phyloP scores from a whole-genome alignment of 2,888 invertebrate species.

The Dryadula phaetusa region DNA sequence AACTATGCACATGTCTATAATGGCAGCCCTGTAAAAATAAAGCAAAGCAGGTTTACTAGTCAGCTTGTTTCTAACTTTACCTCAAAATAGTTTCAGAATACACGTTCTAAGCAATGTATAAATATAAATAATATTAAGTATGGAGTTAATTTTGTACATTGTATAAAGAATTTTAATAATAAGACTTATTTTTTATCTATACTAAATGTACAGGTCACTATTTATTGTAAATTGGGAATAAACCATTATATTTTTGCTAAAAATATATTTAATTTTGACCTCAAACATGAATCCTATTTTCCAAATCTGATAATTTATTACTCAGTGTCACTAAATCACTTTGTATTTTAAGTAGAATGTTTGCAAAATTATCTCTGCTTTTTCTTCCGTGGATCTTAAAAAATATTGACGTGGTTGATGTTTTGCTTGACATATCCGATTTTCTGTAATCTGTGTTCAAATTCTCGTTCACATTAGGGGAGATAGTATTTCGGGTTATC shows the following conservation, averaged over 20 bases:
- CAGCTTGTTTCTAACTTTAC: slow-evolving; percentile 21
- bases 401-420: slow-evolving; percentile 64
- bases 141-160: slow-evolving; percentile 14
- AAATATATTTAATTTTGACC: not conserved
- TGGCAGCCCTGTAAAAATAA: slow-evolving; percentile 21
- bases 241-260: slow-evolving; percentile 30
- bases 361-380: slow-evolving; percentile 68
- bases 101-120: slow-evolving; percentile 15
- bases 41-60: slow-evolving; percentile 29
- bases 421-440: slow-evolving; percentile 61
- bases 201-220: slow-evolving; percentile 11
- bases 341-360: slow-evolving; percentile 72
- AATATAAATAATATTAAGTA: slow-evolving; percentile 11
- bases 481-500: slow-evolving; percentile 51
- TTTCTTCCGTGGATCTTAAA: slow-evolving; percentile 64
- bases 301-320: slow-evolving; percentile 67
- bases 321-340: slow-evolving; percentile 66
- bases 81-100: slow-evolving; percentile 22
- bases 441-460: slow-evolving; percentile 55
- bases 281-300: slow-evolving; percentile 60
- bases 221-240: slow-evolving; percentile 31
- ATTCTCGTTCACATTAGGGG: slow-evolving; percentile 46
- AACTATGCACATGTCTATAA: not conserved
- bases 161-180: slow-evolving; percentile 19
- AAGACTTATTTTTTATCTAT: slow-evolving; percentile 13